Conservation (phyloP, 2,113 vertebrate genomes). For the Ophthalmolycus amberensis region DNA sequence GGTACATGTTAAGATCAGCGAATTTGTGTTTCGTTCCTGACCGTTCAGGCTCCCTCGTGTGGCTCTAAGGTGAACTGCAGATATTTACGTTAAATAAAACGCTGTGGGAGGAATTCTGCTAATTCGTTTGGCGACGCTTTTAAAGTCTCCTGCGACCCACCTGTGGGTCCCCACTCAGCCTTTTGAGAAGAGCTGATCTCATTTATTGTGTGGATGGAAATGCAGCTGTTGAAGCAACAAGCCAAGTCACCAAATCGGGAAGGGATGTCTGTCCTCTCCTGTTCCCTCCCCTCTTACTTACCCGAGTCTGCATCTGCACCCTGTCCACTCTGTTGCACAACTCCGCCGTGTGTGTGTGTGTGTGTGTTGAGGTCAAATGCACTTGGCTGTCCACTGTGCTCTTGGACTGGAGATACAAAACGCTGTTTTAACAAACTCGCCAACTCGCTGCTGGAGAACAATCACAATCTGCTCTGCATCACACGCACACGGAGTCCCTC, state of each 20-base stretch:
- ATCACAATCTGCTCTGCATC: conserved; percentile 50
- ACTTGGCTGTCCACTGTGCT: conserved; percentile 52
- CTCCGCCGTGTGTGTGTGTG: conserved; percentile 28
- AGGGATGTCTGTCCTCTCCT: conserved; percentile 3
- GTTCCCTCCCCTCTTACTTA: neutral
- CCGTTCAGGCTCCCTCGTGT: neutral
- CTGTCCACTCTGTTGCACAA: conserved; percentile 61
- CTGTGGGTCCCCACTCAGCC: neutral
- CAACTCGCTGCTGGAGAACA: conserved; percentile 50
- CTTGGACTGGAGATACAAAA: conserved; percentile 52
- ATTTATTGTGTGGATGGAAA: conserved; percentile 2
- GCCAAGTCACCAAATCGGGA: conserved; percentile 11
- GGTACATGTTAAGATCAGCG: too few relatives aligned
- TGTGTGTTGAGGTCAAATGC: conserved; percentile 44
- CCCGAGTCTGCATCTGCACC: conserved; percentile 50
- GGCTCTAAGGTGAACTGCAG: neutral
- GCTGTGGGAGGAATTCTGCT: neutral
- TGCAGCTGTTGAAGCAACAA: neutral
- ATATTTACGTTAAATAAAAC: too few relatives aligned
- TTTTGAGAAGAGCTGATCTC: neutral
- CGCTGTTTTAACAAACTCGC: conserved; percentile 48
- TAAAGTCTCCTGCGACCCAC: neutral
- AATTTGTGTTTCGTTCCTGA: too few relatives aligned
- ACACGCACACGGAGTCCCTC: neutral
- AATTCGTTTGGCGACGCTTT: neutral